These are phyloP conservation scores for Nautilus pompilius DNA, from an alignment of 1,140 invertebrate genomes.

Conservation along the genomic window DNA sequence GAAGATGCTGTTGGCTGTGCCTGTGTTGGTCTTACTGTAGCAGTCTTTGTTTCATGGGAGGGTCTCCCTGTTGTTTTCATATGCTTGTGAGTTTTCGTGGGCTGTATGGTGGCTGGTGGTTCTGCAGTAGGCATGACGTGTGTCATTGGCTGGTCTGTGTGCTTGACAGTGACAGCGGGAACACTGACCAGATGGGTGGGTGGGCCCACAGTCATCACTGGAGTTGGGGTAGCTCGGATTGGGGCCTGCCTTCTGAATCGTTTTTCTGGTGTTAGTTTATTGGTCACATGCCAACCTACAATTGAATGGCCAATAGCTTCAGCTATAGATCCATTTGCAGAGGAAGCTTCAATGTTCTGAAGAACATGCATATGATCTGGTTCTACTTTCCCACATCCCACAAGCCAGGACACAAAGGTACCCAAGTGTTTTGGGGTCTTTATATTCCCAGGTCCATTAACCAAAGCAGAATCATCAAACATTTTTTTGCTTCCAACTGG, in stretches of 20 bases:
- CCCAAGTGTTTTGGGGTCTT: conserved; percentile 57
- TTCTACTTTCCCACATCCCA: conserved; percentile 69
- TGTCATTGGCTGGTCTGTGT: conserved; percentile 21
- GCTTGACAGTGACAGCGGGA: conserved; percentile 17
- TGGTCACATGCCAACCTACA: conserved; percentile 64
- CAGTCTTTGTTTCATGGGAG: conserved; percentile 9
- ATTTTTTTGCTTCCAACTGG: conserved; percentile 42
- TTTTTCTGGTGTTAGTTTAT: conserved; percentile 43
- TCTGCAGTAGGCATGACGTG: conserved; percentile 14
- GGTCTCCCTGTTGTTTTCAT: conserved; percentile 17
- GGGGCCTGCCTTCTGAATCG: conserved; percentile 20
- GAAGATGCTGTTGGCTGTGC: background rate
- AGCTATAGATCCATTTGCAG: conserved; percentile 64
- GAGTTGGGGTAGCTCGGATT: conserved; percentile 29
- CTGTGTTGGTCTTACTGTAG: background rate
- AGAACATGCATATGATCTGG: conserved; percentile 59
- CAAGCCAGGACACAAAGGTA: conserved; percentile 62
- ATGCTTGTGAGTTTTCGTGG: conserved; percentile 13
- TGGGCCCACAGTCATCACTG: conserved; percentile 15
- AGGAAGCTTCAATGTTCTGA: conserved; percentile 62
- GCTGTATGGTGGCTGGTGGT: conserved; percentile 12
- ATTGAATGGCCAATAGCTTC: conserved; percentile 64
- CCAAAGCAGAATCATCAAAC: conserved; percentile 57
- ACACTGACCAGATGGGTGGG: conserved; percentile 33
- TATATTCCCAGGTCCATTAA: conserved; percentile 63